phyloP scores from a whole-genome alignment of 2,888 invertebrate species.

The Ochropleura leucogaster region DNA sequence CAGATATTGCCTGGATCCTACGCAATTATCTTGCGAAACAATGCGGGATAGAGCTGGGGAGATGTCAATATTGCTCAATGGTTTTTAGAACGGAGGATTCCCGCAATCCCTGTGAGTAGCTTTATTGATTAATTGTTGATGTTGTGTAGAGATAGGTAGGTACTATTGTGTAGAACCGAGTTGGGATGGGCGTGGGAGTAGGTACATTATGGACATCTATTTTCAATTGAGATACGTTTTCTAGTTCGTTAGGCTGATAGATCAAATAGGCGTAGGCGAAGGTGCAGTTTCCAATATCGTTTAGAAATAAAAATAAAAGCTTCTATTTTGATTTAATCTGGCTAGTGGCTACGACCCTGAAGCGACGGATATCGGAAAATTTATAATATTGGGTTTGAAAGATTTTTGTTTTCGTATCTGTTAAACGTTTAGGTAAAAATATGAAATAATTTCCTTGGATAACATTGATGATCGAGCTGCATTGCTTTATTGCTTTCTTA shows the following conservation, averaged over 20 bases:
- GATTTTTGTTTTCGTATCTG: slow-evolving; percentile 43
- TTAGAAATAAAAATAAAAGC: slow-evolving; percentile 24
- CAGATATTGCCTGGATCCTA: slow-evolving; percentile 8
- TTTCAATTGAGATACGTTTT: slow-evolving; percentile 39
- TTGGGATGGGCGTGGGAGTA: slow-evolving; percentile 20
- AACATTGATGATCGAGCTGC: not conserved
- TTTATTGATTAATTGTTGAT: slow-evolving; percentile 40
- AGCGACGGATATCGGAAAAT: slow-evolving; percentile 37
- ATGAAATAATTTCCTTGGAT: slow-evolving; percentile 10
- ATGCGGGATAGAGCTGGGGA: not conserved
- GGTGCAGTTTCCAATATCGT: slow-evolving; percentile 21
- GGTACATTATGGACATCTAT: slow-evolving; percentile 33
- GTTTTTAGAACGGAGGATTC: not conserved
- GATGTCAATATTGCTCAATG: not conserved
- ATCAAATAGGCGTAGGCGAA: slow-evolving; percentile 9
- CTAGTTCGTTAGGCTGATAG: slow-evolving; percentile 39
- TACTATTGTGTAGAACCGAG: slow-evolving; percentile 18
- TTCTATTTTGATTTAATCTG: slow-evolving; percentile 33
- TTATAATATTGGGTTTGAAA: slow-evolving; percentile 26
- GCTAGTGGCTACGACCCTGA: slow-evolving; percentile 11
- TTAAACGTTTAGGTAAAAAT: slow-evolving; percentile 29
- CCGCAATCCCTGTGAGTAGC: not conserved
- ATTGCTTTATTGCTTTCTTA: slow-evolving; percentile 23
- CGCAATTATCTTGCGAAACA: slow-evolving; percentile 10
- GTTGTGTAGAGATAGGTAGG: slow-evolving; percentile 5